phyloP scores from a whole-genome alignment of 2,797 vertebrate species.

The Rhynchotus rufescens region DNA sequence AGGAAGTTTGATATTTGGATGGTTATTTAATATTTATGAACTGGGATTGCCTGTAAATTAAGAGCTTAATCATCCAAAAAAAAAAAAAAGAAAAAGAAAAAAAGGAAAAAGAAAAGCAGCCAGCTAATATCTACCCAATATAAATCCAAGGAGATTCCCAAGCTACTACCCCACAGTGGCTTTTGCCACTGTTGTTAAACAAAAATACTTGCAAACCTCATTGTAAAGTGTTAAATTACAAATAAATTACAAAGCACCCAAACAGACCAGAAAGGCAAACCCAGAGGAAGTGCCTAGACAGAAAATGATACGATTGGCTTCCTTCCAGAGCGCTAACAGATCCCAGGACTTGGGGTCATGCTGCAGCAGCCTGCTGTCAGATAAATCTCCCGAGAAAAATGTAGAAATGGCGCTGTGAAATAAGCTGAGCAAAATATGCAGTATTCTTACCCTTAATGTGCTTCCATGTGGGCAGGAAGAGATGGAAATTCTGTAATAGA shows the following conservation, averaged over 20 bases:
- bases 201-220: neutral
- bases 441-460: neutral
- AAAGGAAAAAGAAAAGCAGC: neutral
- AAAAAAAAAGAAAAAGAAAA: neutral
- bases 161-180: neutral
- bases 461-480: neutral
- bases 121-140: neutral
- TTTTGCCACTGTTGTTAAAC: neutral
- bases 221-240: neutral
- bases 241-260: neutral
- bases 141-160: neutral
- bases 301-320: neutral
- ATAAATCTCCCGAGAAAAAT: neutral
- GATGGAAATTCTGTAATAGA: neutral
- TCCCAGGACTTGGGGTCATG: neutral
- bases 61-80: slow-evolving; percentile 8
- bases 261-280: neutral
- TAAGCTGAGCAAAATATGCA: neutral
- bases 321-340: neutral
- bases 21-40: neutral
- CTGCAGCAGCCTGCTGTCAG: neutral
- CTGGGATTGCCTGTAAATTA: neutral
- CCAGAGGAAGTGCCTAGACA: neutral
- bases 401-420: neutral
- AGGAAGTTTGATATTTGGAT: neutral